Conservation (phyloP, 2,113 vertebrate genomes). For the Carollia perspicillata region DNA sequence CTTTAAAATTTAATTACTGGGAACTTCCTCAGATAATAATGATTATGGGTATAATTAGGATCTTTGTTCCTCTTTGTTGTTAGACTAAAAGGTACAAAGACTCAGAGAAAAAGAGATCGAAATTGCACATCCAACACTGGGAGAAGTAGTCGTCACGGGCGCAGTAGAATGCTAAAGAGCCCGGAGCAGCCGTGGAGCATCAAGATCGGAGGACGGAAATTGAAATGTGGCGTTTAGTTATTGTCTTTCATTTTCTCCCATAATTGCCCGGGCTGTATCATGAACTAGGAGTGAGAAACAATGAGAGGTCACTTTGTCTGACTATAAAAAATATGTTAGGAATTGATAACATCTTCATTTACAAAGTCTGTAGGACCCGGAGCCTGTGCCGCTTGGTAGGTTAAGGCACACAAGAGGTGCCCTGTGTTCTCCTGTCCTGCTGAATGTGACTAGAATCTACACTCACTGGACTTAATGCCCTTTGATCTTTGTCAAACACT, state of each 20-base stretch:
- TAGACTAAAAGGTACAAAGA: constrained; percentile 82
- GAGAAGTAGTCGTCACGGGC: constrained; percentile 68
- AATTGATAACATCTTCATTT: neutral
- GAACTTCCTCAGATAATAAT: constrained; percentile 84
- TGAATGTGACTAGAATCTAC: neutral
- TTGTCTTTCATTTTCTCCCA: constrained; percentile 58
- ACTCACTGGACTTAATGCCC: neutral
- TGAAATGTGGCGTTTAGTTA: constrained; percentile 63
- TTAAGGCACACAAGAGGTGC: neutral
- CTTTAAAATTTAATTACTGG: constrained; percentile 85
- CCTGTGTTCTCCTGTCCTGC: neutral
- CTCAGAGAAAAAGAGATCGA: constrained; percentile 75
- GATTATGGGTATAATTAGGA: constrained; percentile 83
- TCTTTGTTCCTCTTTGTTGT: constrained; percentile 83
- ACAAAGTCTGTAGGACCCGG: neutral
- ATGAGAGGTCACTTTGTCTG: neutral
- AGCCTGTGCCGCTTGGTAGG: neutral
- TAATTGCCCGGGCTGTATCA: constrained; percentile 32
- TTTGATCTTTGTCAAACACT: neutral
- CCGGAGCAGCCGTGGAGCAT: constrained; percentile 32
- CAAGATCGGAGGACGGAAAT: constrained; percentile 62
- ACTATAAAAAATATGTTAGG: neutral
- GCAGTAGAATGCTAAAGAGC: constrained; percentile 72
- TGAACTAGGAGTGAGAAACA: constrained; percentile 23
- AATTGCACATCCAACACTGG: constrained; percentile 78